phyloP scores from a whole-genome alignment of 1,140 invertebrate species.

The Drosophila miranda region DNA sequence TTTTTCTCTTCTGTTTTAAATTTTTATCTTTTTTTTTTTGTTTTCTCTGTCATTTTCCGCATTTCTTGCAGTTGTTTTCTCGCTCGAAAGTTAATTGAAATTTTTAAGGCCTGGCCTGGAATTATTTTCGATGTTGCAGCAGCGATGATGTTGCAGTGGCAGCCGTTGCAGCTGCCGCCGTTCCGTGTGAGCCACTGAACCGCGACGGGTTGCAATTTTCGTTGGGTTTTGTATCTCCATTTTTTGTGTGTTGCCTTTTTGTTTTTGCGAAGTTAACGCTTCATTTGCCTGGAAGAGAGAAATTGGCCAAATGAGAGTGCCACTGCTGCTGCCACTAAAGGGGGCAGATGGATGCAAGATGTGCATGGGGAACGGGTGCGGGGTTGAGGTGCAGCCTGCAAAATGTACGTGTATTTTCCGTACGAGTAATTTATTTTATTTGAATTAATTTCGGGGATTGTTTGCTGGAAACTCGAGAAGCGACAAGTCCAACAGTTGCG shows the following conservation, averaged over 20 bases:
- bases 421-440: slow-evolving; percentile 39
- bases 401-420: slow-evolving; percentile 38
- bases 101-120: slow-evolving; percentile 65
- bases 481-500: slow-evolving; percentile 47
- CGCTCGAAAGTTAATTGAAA: slow-evolving; percentile 69
- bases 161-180: slow-evolving; percentile 45
- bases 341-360: not conserved
- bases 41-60: slow-evolving; percentile 20
- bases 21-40: slow-evolving; percentile 30
- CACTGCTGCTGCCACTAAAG: not conserved
- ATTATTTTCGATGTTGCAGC: slow-evolving; percentile 47
- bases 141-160: slow-evolving; percentile 22
- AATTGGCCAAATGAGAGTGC: slow-evolving; percentile 39
- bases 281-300: slow-evolving; percentile 71
- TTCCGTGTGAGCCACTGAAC: slow-evolving; percentile 58
- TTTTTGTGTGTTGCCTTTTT: not conserved
- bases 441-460: slow-evolving; percentile 45
- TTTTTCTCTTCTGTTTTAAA: slow-evolving; percentile 10
- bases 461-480: slow-evolving; percentile 56
- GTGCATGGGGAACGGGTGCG: not conserved
- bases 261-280: slow-evolving; percentile 64
- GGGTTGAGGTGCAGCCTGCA: slow-evolving; percentile 41
- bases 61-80: slow-evolving; percentile 43
- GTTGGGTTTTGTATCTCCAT: slow-evolving; percentile 18
- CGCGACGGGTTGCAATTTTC: slow-evolving; percentile 72